Conservation (phyloP, 1,140 invertebrate genomes). For the Drosophila nasuta region DNA sequence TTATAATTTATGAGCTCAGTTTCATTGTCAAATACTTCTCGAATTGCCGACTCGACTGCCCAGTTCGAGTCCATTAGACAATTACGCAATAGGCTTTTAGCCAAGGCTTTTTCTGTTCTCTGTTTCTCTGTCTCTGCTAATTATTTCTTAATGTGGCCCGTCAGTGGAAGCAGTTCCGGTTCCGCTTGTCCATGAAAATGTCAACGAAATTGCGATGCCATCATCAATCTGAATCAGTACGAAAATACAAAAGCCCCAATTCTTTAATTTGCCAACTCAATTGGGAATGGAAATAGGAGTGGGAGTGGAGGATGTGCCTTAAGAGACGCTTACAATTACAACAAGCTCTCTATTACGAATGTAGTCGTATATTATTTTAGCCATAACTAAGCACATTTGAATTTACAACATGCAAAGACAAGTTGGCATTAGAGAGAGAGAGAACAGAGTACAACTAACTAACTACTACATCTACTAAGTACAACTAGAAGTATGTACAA, state of each 20-base stretch:
- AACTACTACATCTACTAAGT: slow-evolving; percentile 22
- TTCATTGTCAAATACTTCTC: slow-evolving; percentile 38
- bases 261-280: background rate
- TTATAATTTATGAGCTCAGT: slow-evolving; percentile 56
- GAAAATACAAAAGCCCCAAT: background rate
- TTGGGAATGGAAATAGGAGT: background rate
- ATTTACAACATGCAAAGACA: slow-evolving; percentile 26
- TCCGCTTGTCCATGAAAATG: slow-evolving; percentile 46
- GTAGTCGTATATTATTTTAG: slow-evolving; percentile 42
- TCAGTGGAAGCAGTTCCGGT: slow-evolving; percentile 66
- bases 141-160: slow-evolving; percentile 73
- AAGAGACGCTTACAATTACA: slow-evolving; percentile 63
- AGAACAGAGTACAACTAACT: slow-evolving; percentile 36
- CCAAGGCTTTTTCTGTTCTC: slow-evolving; percentile 26
- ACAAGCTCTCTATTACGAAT: slow-evolving; percentile 38
- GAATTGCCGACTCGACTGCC: slow-evolving; percentile 17
- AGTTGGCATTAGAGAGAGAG: slow-evolving; percentile 22
- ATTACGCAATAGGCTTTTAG: slow-evolving; percentile 74
- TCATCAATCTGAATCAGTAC: slow-evolving; percentile 73
- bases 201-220: slow-evolving; percentile 53
- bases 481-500: slow-evolving; percentile 23
- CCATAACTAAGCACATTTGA: slow-evolving; percentile 65
- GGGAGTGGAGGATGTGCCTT: slow-evolving; percentile 30
- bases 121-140: slow-evolving; percentile 44
- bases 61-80: slow-evolving; percentile 64